A percentile compares a stretch with the other conserved stretches of the same genome.
Evolutionary conservation across 2,888 invertebrate species (phyloP).

Genomic region (Zygaena filipendulae): DNA sequence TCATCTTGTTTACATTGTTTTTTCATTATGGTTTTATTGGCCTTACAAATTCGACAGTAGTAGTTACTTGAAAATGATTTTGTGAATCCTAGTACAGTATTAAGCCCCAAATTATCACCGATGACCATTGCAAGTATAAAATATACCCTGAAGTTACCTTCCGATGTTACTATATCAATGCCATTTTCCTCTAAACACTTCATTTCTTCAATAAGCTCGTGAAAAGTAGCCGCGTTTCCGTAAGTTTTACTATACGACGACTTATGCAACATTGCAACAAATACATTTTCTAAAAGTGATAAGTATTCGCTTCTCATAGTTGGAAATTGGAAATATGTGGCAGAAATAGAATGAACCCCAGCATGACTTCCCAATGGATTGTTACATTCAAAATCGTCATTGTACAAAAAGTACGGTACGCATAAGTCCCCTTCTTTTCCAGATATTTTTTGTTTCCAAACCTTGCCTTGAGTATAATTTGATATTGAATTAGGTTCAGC

Average conservation of each 20-base stretch:
- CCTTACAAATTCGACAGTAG: constrained; percentile 5
- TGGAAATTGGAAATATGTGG: constrained; percentile 3
- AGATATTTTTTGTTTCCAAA: not conserved
- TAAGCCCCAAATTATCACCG: too few species aligned
- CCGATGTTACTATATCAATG: too few species aligned
- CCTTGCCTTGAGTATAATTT: not conserved
- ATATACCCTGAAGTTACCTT: too few species aligned
- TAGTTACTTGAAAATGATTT: constrained; percentile 3
- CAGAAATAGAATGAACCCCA: constrained; percentile 3
- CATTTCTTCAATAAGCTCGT: too few species aligned
- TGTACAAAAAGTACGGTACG: constrained; percentile 1
- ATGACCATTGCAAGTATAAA: too few species aligned
- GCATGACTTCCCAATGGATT: constrained; percentile 5
- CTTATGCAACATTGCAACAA: too few species aligned
- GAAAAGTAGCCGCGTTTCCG: too few species aligned
- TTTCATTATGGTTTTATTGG: constrained; percentile 2
- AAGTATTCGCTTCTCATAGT: constrained; percentile 1
- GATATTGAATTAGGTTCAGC: too few species aligned
- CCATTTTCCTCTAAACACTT: too few species aligned
- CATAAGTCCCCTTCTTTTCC: not conserved
- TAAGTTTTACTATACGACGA: too few species aligned
- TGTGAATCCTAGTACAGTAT: too few species aligned
- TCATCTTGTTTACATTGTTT: too few species aligned
- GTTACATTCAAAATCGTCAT: constrained; percentile 3
- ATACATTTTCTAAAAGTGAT: constrained; percentile 2